phyloP scores from a whole-genome alignment of 2,113 vertebrate genomes.

The Oenanthe oenanthe region DNA sequence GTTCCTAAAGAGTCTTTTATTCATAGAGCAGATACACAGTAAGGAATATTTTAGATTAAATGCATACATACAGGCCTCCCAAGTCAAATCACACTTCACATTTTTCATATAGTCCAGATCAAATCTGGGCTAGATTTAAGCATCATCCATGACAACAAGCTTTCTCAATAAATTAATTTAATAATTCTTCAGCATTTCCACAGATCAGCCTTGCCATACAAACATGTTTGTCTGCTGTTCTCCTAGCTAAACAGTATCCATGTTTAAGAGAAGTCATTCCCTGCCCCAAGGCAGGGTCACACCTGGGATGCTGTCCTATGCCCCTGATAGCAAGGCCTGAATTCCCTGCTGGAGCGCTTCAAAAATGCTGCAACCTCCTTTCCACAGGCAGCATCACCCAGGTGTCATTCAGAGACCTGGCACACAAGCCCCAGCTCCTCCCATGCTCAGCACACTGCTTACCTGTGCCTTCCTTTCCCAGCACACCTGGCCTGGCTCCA shows the following conservation, averaged over 20 bases:
- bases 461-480: background rate
- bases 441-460: background rate
- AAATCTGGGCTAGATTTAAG: background rate
- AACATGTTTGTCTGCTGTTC: background rate
- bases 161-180: background rate
- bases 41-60: background rate
- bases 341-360: background rate
- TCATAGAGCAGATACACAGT: background rate
- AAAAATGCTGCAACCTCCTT: background rate
- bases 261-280: background rate
- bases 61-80: background rate
- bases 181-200: background rate
- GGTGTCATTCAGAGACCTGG: accelerated
- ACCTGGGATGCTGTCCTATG: background rate
- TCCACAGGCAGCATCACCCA: background rate
- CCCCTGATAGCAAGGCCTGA: background rate
- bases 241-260: accelerated
- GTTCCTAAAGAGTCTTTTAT: background rate
- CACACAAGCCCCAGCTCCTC: background rate
- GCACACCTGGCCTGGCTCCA: background rate
- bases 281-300: background rate
- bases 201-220: background rate
- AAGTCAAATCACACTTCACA: background rate
- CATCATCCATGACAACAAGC: background rate
- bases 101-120: background rate